These are phyloP conservation scores for Diarsia dahlii DNA, from an alignment of 2,888 invertebrate genomes.

Conservation along the genomic window DNA sequence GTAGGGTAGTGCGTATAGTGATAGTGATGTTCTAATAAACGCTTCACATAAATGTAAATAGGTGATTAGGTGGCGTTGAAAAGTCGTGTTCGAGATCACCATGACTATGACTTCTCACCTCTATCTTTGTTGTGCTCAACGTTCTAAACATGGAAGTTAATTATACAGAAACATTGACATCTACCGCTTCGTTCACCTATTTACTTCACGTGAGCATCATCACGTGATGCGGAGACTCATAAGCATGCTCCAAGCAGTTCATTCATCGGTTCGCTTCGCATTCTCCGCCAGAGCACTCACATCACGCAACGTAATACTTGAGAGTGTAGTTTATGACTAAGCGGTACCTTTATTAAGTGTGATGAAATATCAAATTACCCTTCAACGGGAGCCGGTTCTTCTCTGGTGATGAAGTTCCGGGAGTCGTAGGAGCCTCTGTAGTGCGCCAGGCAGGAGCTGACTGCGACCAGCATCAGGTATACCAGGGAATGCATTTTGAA, in stretches of 20 bases:
- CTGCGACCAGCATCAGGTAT: slow-evolving; percentile 73
- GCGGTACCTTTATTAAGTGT: neutral
- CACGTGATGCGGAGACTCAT: neutral
- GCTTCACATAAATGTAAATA: neutral
- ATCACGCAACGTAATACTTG: neutral
- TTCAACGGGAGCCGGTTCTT: slow-evolving; percentile 74
- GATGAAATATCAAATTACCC: slow-evolving; percentile 67
- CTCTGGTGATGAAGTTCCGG: slow-evolving; percentile 78
- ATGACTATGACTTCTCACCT: neutral
- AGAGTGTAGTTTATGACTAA: neutral
- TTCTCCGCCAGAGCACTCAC: neutral
- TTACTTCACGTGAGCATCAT: neutral
- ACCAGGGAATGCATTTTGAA: slow-evolving; percentile 77
- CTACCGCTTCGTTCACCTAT: neutral
- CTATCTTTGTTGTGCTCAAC: neutral
- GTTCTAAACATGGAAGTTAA: neutral
- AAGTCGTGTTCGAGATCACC: neutral
- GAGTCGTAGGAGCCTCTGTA: slow-evolving; percentile 77
- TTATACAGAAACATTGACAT: neutral
- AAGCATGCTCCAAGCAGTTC: neutral
- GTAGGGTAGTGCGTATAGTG: too few relatives aligned
- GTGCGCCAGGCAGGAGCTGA: slow-evolving; percentile 77
- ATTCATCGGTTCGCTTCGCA: neutral
- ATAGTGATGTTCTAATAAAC: neutral
- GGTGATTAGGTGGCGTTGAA: neutral